Base-by-base conservation (phyloP, 2,797 vertebrate genomes). In the Capromys pilorides region DNA sequence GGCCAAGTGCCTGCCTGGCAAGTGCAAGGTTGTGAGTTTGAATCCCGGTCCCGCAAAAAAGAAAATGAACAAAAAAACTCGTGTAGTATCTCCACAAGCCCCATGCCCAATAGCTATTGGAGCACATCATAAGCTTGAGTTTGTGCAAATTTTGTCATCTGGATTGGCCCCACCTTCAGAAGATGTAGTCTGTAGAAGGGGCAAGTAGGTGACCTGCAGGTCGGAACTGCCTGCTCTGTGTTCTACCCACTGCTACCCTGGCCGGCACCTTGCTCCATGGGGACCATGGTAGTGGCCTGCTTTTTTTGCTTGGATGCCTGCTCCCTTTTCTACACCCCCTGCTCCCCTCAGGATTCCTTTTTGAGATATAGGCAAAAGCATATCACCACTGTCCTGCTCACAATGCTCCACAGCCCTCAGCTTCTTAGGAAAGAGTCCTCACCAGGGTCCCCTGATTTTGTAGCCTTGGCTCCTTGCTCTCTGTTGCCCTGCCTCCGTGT, bases 321-420 rank as follows among this genome's bases (percentile, higher is more conserved):
- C 6, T 64, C 64, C 18, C 6, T 33, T 49, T 33, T 73, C 24
- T 9, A 6, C 8, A 5, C 19, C 0, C 0, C 1, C 0, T 54
- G 51, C 51, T 11, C 51, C 51, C 13, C 51, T 54, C 51, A 2
- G 71, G 0, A 11, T n/a, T n/a, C 21, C 57, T 59, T 67, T 24
- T 24, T 4, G 24, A 21, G 57, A 31, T 45, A 51, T 33, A 26
- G 33, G 91, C 12, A 31, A 80, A 45, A n/a, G 6, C n/a, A 18
- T 5, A 6, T 31, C 39, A 13, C 36, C 13, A 54, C 51, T 54
- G 51, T 33, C 4, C 14, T 66, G 62, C 80, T 71, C 62, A 41
- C 6, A 28, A 28, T 2, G 64, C 49, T n/a, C 51, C 41, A 4
- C 6, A 31, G 22, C 45, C 79, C 36, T 54, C 5, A 21, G 28